Evolutionary conservation across 2,888 invertebrate genomes (phyloP), one percentile per base, ranked within the genome.

Genomic region (Drosophila emarginata): DNA sequence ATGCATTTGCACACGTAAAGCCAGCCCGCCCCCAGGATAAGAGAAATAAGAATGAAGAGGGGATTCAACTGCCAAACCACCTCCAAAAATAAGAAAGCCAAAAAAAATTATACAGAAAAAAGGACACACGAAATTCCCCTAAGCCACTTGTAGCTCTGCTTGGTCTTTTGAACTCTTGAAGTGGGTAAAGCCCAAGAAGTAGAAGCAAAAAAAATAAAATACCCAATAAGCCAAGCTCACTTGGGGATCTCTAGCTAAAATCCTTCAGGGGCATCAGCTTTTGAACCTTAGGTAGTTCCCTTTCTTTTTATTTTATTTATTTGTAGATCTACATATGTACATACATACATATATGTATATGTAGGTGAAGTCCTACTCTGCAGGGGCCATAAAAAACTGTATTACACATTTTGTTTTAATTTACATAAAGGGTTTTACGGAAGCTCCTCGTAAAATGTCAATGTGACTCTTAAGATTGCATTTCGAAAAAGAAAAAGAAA

Each of bases 1-100:
- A 83, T 83, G 87, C 85, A 83, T 83, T 84, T 77, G 69, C 69
- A 72, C 84, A 87, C 68, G 80, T 77, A 80, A 81, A 50, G 23
- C 23, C 23, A 23, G 23, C 68, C 68, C 51, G 15, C 18, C 26
- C 18, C 26, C 14, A 15, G 15, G 28, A 28, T n/a, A 28, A 51
- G 36, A 60, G 32, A 51, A 28, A 52, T 50, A 36, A 52, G 64
- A 40, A 21, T 23, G 32, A 52, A 23, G 36, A 40, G 61, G 40
- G 26, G 21, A 50, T 36, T 18, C 39, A 57, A n/a, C 6, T 18
- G 39, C 39, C 79, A 81, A 76, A 65, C 58, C 67, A 63, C 18
- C 9, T 11, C 45, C 4, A 45, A 45, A 26, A 26, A n/a, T n/a
- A n/a, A 26, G 6, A 26, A 26, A 26, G n/a, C n/a, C n/a, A 26